These are phyloP conservation scores for Ammodramus savannarum DNA, from an alignment of 2,113 vertebrate genomes.

Conservation along the genomic window DNA sequence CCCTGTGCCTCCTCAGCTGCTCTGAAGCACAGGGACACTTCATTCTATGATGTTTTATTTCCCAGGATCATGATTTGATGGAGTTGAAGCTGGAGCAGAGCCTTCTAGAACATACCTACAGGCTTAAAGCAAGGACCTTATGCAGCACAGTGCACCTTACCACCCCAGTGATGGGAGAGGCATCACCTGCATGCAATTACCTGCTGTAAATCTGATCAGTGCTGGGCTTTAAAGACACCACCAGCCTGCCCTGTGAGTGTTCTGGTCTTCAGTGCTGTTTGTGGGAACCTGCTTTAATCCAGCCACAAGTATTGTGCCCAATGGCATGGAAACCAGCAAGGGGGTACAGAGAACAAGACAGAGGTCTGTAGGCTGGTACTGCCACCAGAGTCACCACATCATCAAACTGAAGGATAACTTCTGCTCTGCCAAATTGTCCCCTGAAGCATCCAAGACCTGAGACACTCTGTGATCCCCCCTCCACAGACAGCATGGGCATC, in stretches of 20 bases:
- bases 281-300: neutral
- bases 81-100: neutral
- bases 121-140: neutral
- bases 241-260: accelerated
- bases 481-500: neutral
- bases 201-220: neutral
- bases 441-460: neutral
- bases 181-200: neutral
- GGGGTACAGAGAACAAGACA: neutral
- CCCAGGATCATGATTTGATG: neutral
- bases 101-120: neutral
- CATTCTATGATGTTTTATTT: neutral
- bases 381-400: neutral
- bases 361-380: neutral
- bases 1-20: neutral
- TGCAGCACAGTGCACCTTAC: neutral
- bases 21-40: neutral
- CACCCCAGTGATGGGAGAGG: accelerated
- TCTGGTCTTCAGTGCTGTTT: neutral
- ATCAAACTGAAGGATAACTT: neutral
- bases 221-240: neutral
- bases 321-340: neutral
- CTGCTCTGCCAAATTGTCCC: neutral
- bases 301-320: neutral
- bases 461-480: neutral